Evolutionary conservation across 2,888 invertebrate species (phyloP), one percentile per base, ranked within the genome.

Genomic region (Cosmia trapezina): DNA sequence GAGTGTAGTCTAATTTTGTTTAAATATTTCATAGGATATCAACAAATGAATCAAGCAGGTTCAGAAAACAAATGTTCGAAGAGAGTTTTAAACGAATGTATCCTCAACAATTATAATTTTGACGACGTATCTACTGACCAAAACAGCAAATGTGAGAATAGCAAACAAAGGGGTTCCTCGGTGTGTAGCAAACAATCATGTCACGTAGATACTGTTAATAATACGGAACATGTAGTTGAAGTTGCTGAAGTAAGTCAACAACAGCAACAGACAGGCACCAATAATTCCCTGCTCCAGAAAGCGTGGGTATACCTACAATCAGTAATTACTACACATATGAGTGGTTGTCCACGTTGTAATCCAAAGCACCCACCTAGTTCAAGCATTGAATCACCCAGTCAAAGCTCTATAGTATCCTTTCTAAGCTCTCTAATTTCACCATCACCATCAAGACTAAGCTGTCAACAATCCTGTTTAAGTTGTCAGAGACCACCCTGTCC

Each of bases 11-110:
- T 70, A 70, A 56, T 81, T 60, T 47, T 69, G n/a, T 66, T 82
- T 54, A 14, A 68, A 78, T 49, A 61, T 78, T 78, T 68, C 73
- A 51, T 64, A 81, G 80, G 69, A 41, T 41, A 53, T 45, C 60
- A 69, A 51, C 69, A 51, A 56, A 64, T 53, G 63, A 68, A 70
- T 56, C 69, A 78, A 51, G 53, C 51, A 57, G 37, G 41, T 47
- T 64, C 64, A 54, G 73, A 70, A 53, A 70, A 53, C 37, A 69
- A 41, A 56, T 54, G 51, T 45, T 60, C 54, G 56, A 67, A 62
- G 60, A 59, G 17, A 53, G 11, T 56, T 57, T 74, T 70, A 68
- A 41, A 56, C 14, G 80, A 81, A 62, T 70, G n/a, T 59, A 49
- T 74, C 8, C 33, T 79, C 41, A 68, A 69, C 33, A 78, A 60